Percentiles rank a stretch among this genome's conserved stretches.
phyloP scores from a whole-genome alignment of 2,888 invertebrate genomes.

The Mythimna vitellina region DNA sequence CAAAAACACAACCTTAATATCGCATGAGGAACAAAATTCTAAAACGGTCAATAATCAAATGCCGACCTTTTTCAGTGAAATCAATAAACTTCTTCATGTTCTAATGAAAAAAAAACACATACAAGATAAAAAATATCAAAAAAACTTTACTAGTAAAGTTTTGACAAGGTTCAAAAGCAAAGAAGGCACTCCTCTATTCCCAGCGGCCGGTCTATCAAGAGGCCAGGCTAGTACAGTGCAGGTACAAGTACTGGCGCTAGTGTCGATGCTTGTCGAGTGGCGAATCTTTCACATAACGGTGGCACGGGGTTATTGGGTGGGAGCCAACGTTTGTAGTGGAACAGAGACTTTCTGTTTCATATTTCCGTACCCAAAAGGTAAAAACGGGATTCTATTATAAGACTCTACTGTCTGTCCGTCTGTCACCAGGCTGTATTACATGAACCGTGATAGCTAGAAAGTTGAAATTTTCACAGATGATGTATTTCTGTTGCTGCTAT shows the following conservation, averaged over 20 bases:
- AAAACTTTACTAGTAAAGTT: neutral
- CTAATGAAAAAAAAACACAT: neutral
- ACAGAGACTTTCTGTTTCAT: slow-evolving; percentile 8
- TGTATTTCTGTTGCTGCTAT: too few relatives aligned
- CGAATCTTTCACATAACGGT: slow-evolving; percentile 63
- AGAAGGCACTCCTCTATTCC: slow-evolving; percentile 12
- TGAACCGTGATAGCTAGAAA: too few relatives aligned
- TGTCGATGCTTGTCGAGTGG: slow-evolving; percentile 59
- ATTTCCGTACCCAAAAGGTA: neutral
- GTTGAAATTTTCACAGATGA: too few relatives aligned
- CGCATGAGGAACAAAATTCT: too few relatives aligned
- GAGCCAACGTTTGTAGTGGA: slow-evolving; percentile 33
- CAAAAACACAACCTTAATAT: too few relatives aligned
- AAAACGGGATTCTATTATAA: too few relatives aligned
- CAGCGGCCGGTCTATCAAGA: slow-evolving; percentile 31
- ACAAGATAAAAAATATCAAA: neutral
- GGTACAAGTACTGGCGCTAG: slow-evolving; percentile 45
- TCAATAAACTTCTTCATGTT: neutral
- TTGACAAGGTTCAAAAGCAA: slow-evolving; percentile 21
- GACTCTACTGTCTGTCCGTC: too few relatives aligned
- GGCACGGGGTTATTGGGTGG: slow-evolving; percentile 59
- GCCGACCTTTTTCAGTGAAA: too few relatives aligned
- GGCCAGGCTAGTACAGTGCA: slow-evolving; percentile 41
- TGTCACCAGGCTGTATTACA: too few relatives aligned
- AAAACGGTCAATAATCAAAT: too few relatives aligned